These are phyloP conservation scores for Nesidiocoris tenuis DNA, from an alignment of 2,888 invertebrate species.

Conservation along the genomic window DNA sequence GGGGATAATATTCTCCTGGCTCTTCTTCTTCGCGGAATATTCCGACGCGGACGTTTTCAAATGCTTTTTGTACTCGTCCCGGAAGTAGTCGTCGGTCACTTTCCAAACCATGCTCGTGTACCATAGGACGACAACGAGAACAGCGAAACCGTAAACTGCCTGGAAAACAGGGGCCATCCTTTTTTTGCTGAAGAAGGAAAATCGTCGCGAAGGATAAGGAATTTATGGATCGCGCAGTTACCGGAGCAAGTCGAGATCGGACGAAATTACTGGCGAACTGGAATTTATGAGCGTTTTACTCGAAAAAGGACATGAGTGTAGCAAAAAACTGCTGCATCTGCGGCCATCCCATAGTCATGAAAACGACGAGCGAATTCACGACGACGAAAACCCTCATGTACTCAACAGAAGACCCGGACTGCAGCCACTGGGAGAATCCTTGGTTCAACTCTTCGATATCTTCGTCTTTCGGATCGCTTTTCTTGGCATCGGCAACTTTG, in stretches of 20 bases:
- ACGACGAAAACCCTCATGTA: conserved; percentile 80
- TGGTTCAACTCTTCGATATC: conserved; percentile 47
- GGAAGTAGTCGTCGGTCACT: conserved; percentile 73
- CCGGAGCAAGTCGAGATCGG: not conserved
- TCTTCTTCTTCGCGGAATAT: not conserved
- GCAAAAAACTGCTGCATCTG: conserved; percentile 64
- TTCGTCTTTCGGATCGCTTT: not conserved
- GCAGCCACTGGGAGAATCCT: conserved; percentile 52
- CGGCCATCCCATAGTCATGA: conserved; percentile 73
- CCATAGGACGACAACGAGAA: conserved; percentile 69
- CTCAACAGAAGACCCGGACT: conserved; percentile 66
- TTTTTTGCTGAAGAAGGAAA: too few relatives aligned
- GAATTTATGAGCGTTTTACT: conserved; percentile 49
- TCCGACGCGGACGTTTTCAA: conserved; percentile 53
- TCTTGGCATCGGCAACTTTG: not conserved
- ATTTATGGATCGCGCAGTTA: conserved; percentile 43
- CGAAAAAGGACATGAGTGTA: conserved; percentile 56
- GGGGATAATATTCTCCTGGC: conserved; percentile 16
- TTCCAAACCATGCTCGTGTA: conserved; percentile 70
- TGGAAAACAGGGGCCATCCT: conserved; percentile 63
- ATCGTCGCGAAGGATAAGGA: conserved; percentile 48
- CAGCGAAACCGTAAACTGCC: conserved; percentile 62
- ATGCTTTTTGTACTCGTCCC: conserved; percentile 66
- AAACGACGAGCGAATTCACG: conserved; percentile 70
- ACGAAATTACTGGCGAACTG: not conserved